Evolutionary conservation across 2,888 invertebrate genomes (phyloP), one percentile per base, ranked within the genome.

Genomic region (Drosophila cracens): DNA sequence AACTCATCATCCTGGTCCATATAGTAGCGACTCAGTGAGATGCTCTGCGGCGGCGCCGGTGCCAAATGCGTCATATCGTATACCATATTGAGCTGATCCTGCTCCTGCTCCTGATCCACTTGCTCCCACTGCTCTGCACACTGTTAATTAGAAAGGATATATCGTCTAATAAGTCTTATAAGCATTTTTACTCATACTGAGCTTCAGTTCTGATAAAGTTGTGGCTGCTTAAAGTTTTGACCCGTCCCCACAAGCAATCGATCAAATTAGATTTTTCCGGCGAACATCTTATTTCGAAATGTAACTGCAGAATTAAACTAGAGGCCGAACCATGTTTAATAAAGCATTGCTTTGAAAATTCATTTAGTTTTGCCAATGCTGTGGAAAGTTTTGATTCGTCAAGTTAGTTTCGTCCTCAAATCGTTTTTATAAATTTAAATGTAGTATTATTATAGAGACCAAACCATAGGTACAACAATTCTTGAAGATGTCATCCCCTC

Each of bases 1-100:
- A 82, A 46, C 10, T 90, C 86, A 36, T 90, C 88, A 3, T 90
- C 88, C 33, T 82, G 85, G 7, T 74, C 91, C 69, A 93, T 76
- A 74, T 92, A 93, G 71, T 92, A 92, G 34, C 92, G 91, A 38
- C 93, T 92, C 54, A 93, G 75, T 11, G 93, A 91, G 57, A 93
- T 93, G 83, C 92, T 93, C 57, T 92, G 91, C 53, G 91, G 87
- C 25, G 92, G 92, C 53, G 77, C 79, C 56, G 90, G 91, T 52
- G 91, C 91, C 87, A 92, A 77, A 59, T 93, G 93, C 27, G 92
- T 92, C 88, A 93, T 93, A 65, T 93, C 93, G 70, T 93, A 93
- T 40, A 93, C 93, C 93, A 93, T 93, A 40, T 54, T 71, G 62
- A 25, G 60, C 65, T 65, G 48, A 52, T 59, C 16, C 76, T 69